A percentile compares a stretch with the other conserved stretches of the same genome.
phyloP scores from a whole-genome alignment of 2,113 vertebrate genomes.

The Sphyrna mokarran region DNA sequence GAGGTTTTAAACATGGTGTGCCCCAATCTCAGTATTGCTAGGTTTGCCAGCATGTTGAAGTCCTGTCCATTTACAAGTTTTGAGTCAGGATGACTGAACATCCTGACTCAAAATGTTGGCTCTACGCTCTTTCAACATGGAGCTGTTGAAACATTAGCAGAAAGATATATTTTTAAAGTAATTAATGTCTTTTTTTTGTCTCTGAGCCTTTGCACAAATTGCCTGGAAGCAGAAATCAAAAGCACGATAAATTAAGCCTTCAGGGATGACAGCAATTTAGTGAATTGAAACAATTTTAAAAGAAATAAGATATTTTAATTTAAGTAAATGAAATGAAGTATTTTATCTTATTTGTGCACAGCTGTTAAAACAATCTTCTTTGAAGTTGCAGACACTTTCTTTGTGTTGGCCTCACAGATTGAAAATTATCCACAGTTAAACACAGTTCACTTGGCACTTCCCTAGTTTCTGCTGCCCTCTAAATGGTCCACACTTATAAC shows the following conservation, averaged over 20 bases:
- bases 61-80: no score
- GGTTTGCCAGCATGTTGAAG: no score
- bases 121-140: no score
- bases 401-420: neutral
- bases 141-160: neutral
- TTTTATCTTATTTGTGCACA: neutral
- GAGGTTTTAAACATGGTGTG: no score
- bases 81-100: no score
- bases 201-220: no score
- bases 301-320: neutral
- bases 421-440: slow-evolving; percentile 7
- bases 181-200: neutral
- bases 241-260: neutral
- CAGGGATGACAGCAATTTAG: neutral
- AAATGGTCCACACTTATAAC: no score
- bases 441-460: neutral
- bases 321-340: neutral
- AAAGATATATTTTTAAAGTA: neutral
- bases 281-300: neutral
- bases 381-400: slow-evolving; percentile 24
- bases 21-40: no score
- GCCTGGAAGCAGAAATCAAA: neutral
- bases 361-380: slow-evolving; percentile 4
- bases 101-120: no score
- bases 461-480: neutral